Base-by-base conservation (phyloP, 2,888 invertebrate species). In the Callyntrura sp. region DNA sequence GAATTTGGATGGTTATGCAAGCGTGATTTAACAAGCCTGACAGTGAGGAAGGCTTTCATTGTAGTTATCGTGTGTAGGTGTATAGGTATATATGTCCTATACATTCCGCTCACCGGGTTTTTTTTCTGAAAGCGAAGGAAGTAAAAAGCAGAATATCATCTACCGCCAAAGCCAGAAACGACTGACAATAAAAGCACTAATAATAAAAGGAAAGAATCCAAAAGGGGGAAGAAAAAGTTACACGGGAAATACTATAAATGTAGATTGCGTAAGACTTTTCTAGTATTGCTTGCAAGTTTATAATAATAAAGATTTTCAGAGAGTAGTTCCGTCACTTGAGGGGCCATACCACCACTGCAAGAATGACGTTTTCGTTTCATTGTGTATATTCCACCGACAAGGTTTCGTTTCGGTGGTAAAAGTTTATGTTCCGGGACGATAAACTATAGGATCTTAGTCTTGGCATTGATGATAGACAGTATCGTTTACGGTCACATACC, bases 201-300 rank as follows among this genome's bases (percentile, higher is more conserved):
- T 51, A 83, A 83, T 83, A 45, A 48, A 20, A 83, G 28, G 23
- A 68, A 25, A 62, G 4, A 70, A 51, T 8, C 48, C 51, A 70
- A 55, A n/a, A 35, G 0, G 11, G 55, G 12, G 51, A 70, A n/a
- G 9, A 28, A 35, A 73, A 78, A 62, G 48, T 48, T 35, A 65
- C 48, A 28, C 43, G 55, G 68, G 60, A 87, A 87, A 81, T 87
- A 81, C 87, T 81, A 87, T 87, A 87, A 81, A 87, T 87, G 87
- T 81, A 87, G 81, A 87, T 87, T 70, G 43, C 81, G 70, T 45
- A 25, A 23, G 78, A 78, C 35, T 78, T 85, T 60, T 51, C 35
- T 35, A 35, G 35, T 25, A 65, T 62, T 25, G 86, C 51, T 43
- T 17, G 8, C 23, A 76, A 76, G 79, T 79, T 78, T 12, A 14